Conservation (phyloP, 2,113 vertebrate species). For the Sclerurus mexicanus region DNA sequence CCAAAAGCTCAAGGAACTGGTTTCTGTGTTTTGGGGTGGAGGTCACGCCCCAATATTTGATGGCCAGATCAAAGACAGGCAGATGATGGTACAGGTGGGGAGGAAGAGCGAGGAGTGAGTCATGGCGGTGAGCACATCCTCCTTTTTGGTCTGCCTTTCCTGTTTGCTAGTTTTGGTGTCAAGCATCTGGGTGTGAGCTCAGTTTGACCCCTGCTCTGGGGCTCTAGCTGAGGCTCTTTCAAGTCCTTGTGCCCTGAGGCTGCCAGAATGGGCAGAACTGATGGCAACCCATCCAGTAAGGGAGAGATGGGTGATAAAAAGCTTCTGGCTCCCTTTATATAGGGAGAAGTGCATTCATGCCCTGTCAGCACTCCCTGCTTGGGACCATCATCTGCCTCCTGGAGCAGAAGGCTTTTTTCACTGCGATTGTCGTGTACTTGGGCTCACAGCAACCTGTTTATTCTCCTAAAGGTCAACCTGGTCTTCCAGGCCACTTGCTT, state of each 20-base stretch:
- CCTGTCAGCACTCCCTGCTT: rapidly evolving
- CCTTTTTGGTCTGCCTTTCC: neutral
- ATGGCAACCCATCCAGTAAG: neutral
- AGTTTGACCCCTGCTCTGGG: neutral
- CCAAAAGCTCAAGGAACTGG: neutral
- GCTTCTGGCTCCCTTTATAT: neutral
- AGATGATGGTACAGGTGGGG: neutral
- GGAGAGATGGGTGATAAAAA: neutral
- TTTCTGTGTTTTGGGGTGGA: neutral
- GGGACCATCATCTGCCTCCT: neutral
- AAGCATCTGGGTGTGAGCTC: neutral
- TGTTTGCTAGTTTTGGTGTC: neutral
- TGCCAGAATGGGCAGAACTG: neutral
- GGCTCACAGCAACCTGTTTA: neutral
- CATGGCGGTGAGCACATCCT: neutral
- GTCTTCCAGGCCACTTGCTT: neutral
- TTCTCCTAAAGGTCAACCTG: neutral
- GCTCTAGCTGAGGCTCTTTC: neutral
- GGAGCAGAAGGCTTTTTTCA: neutral
- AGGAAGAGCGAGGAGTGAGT: neutral
- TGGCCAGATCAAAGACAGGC: rapidly evolving
- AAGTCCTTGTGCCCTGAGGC: neutral
- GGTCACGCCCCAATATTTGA: neutral
- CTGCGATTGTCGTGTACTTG: neutral
- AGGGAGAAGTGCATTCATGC: rapidly evolving